Evolutionary conservation across 2,113 vertebrate genomes (phyloP).

Genomic region (Centropus unirufus): DNA sequence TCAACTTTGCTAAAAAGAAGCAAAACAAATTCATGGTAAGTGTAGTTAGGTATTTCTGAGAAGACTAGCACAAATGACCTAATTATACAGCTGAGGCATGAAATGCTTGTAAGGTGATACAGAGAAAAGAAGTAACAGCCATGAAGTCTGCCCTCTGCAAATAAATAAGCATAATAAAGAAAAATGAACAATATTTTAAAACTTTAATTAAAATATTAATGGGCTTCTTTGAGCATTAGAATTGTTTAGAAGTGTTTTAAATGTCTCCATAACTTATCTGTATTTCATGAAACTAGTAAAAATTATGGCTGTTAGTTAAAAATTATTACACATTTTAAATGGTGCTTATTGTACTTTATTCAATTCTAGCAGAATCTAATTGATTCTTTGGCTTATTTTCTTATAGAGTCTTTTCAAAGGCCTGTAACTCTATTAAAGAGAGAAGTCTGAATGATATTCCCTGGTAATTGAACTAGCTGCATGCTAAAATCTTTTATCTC

Average conservation of each 20-base stretch:
- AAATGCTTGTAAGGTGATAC: not conserved
- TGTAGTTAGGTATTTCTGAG: not conserved
- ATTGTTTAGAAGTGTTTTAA: conserved; percentile 8
- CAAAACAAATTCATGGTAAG: not conserved
- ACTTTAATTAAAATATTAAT: conserved; percentile 60
- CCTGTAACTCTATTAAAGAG: conserved; percentile 42
- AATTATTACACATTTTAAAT: conserved; percentile 50
- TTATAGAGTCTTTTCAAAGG: conserved; percentile 36
- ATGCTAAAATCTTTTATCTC: conserved; percentile 62
- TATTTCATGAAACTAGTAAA: conserved; percentile 26
- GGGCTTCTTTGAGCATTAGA: not conserved
- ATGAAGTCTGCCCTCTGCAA: not conserved
- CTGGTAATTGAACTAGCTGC: conserved; percentile 46
- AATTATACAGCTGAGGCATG: not conserved
- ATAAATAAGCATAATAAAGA: not conserved
- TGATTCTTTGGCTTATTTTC: conserved; percentile 52
- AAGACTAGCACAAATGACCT: not conserved
- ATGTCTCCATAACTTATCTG: conserved; percentile 20
- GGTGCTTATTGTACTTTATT: conserved; percentile 8
- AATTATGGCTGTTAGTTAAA: conserved; percentile 49
- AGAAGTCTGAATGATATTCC: conserved; percentile 52
- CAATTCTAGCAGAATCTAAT: conserved; percentile 45
- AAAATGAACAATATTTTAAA: conserved; percentile 26
- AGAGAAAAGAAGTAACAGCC: not conserved
- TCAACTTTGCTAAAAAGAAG: not conserved